Percentiles rank a stretch among this genome's conserved stretches.
phyloP scores from a whole-genome alignment of 2,888 invertebrate species.

The Drosophila robusta region DNA sequence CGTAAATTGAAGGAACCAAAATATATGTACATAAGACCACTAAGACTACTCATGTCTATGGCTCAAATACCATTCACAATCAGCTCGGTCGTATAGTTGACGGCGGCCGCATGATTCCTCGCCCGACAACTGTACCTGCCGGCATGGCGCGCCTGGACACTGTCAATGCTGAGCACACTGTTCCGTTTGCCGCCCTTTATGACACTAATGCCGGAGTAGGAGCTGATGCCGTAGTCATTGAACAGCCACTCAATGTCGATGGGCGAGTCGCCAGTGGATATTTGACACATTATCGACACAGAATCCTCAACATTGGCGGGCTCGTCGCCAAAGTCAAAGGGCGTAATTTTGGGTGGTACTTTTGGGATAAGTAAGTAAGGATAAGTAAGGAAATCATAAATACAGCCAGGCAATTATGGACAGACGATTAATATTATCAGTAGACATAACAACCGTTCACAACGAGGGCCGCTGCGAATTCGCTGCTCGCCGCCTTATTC shows the following conservation, averaged over 20 bases:
- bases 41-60: not conserved
- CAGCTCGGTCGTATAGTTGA: slow-evolving; percentile 89
- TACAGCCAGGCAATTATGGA: not conserved
- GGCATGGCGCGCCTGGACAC: slow-evolving; percentile 88
- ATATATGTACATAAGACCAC: not conserved
- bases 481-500: slow-evolving; percentile 86
- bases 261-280: slow-evolving; percentile 89
- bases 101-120: slow-evolving; percentile 89
- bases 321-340: slow-evolving; percentile 91
- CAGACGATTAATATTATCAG: not conserved
- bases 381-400: slow-evolving; percentile 36
- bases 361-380: slow-evolving; percentile 6
- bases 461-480: slow-evolving; percentile 89
- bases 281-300: slow-evolving; percentile 89
- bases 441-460: slow-evolving; percentile 87
- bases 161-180: slow-evolving; percentile 88
- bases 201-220: slow-evolving; percentile 81
- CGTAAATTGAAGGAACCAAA: slow-evolving; percentile 21
- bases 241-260: slow-evolving; percentile 89
- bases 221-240: slow-evolving; percentile 82
- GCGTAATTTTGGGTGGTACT: slow-evolving; percentile 87
- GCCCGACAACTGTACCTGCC: slow-evolving; percentile 92
- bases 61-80: slow-evolving; percentile 88
- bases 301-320: slow-evolving; percentile 90
- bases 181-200: slow-evolving; percentile 86